Base-by-base conservation (phyloP, 1,140 invertebrate genomes). In the Camponotus floridanus region DNA sequence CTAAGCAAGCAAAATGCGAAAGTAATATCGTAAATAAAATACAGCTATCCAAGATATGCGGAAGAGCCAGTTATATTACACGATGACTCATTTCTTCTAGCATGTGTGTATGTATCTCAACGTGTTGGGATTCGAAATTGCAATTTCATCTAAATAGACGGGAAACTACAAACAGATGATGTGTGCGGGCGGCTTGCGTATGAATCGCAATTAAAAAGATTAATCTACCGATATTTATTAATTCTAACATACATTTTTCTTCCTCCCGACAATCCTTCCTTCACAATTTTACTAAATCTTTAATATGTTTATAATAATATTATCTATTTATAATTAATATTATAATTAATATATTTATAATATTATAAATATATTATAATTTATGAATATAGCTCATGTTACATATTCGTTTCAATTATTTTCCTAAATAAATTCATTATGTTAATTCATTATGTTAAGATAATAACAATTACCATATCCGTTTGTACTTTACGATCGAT, bases 1-100 rank as follows among this genome's bases (percentile, higher is more conserved):
- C 15, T 42, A 26, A 31, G 36, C 9, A 61, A 61, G 3, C 15
- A 76, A 45, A 45, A 6, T 36, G n/a, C 11, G 26, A 1, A 33
- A 64, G 26, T 61, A 45, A 48, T 62, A 33, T 62, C 11, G 5
- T 31, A 31, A 64, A 64, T 64, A 64, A 64, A 51, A 51, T 64
- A 9, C 36, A 0, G 13, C 13, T 11, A 18, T 67, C 13, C 1
- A 31, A 21, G 57, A 71, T 84, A 57, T 39, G 15, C 11, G 18
- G 45, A 84, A 71, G 39, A 18, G 33, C 42, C 15, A 74, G 55
- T 84, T 87, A 48, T 42, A 1, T 68, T 26, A 8, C 0, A 18
- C 4, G 31, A 21, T 88, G 86, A 87, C 51, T 71, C 87, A 76
- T 70, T 36, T 2, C 2, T 84, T 71, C 13, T 48, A 45, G 9